Conservation (phyloP, 64 coral and sea anemone genomes). For the Dendronephthya gigantea region DNA sequence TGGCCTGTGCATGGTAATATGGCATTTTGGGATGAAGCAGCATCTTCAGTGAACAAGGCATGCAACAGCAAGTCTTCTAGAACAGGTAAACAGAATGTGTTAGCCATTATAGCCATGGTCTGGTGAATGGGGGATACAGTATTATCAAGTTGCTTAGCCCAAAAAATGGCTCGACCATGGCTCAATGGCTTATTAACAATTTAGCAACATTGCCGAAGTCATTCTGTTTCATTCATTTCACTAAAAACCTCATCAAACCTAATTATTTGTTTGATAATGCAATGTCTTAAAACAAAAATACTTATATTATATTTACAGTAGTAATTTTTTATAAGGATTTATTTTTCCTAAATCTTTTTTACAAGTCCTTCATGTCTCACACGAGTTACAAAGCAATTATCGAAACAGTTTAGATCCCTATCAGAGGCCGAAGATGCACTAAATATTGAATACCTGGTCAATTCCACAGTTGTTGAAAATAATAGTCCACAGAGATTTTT, state of each 20-base stretch:
- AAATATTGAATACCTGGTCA: neutral
- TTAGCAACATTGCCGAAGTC: too few relatives aligned
- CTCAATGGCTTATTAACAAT: neutral
- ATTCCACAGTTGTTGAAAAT: neutral
- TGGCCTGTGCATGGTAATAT: slow-evolving; percentile 3
- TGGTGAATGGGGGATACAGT: neutral
- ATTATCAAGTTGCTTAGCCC: neutral
- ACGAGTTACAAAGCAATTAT: slow-evolving; percentile 1
- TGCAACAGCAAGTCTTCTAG: slow-evolving; percentile 14
- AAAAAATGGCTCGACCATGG: neutral
- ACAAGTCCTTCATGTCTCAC: neutral
- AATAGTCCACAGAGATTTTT: neutral
- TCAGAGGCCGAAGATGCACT: neutral
- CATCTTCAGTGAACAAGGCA: neutral
- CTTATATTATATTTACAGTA: neutral
- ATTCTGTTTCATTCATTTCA: too few relatives aligned
- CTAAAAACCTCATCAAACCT: too few relatives aligned
- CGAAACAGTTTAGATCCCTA: slow-evolving; percentile 9
- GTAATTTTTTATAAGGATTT: neutral
- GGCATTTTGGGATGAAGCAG: neutral
- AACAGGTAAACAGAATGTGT: neutral
- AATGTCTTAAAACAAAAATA: neutral
- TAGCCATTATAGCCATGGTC: neutral
- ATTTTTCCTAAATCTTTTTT: slow-evolving; percentile 3
- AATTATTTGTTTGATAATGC: neutral